These are phyloP conservation scores for Cancer borealis DNA, from an alignment of 2,888 invertebrate genomes.

Conservation along the genomic window DNA sequence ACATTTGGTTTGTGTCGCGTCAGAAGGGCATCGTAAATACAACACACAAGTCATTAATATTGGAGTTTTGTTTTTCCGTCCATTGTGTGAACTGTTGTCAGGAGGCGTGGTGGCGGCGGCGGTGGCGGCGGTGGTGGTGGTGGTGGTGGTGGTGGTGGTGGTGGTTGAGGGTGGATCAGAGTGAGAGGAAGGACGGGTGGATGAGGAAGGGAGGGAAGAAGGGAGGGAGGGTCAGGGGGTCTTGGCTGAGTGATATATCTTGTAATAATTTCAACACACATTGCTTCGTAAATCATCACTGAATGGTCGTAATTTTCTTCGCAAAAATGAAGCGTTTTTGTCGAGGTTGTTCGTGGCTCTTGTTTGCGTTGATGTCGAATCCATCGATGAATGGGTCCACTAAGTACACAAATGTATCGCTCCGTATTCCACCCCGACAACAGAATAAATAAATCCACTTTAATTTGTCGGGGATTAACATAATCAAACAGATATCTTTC, in stretches of 20 bases:
- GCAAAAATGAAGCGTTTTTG: not conserved
- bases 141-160: not conserved
- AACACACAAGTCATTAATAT: not conserved
- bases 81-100: not conserved
- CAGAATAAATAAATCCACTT: not conserved
- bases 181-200: not conserved
- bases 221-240: not conserved
- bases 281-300: not conserved
- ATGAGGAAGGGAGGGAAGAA: not conserved
- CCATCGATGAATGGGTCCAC: not conserved
- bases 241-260: not conserved
- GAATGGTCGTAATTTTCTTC: constrained; percentile 6
- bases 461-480: not conserved
- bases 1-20: not conserved
- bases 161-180: not conserved
- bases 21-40: not conserved
- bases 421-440: not conserved
- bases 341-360: not conserved
- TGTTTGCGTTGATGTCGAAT: not conserved
- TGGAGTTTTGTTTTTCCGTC: not conserved
- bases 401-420: not conserved
- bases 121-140: not conserved
- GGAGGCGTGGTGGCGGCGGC: not conserved
- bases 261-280: constrained; percentile 23
- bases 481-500: not conserved